phyloP scores from a whole-genome alignment of 2,113 vertebrate genomes.

The Mus musculus region DNA sequence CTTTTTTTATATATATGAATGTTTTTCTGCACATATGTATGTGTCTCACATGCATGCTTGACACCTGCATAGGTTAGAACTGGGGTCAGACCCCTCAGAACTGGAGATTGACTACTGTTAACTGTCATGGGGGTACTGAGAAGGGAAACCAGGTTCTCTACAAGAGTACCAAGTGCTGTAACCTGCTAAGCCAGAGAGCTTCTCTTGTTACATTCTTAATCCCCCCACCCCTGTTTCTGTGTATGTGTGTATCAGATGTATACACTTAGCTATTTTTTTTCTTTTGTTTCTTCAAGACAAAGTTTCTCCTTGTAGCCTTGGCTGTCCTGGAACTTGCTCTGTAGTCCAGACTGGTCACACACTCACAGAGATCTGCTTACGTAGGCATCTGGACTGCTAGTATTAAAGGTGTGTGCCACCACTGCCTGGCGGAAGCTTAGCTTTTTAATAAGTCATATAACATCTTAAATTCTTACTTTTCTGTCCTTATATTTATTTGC shows the following conservation, averaged over 20 bases:
- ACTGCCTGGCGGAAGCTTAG: background rate
- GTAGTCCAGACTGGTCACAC: background rate
- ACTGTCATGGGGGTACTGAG: background rate
- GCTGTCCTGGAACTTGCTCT: background rate
- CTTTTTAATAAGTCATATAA: background rate
- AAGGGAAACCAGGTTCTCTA: background rate
- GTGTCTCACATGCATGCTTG: background rate
- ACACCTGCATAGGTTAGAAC: background rate
- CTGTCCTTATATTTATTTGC: background rate
- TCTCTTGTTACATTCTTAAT: background rate
- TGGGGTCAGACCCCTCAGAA: background rate
- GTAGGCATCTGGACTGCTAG: background rate
- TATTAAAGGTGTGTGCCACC: background rate
- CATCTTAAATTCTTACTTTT: background rate
- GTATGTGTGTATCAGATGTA: background rate
- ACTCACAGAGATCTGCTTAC: background rate
- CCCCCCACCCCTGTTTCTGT: background rate
- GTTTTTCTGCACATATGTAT: background rate
- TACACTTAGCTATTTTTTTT: background rate
- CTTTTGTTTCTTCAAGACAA: background rate
- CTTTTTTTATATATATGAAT: background rate
- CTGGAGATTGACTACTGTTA: background rate
- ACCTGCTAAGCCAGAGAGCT: background rate
- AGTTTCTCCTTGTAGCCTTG: background rate
- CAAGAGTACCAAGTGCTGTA: background rate